phyloP scores from a whole-genome alignment of 2,113 vertebrate species.

The Machaerirhynchus nigripectus region DNA sequence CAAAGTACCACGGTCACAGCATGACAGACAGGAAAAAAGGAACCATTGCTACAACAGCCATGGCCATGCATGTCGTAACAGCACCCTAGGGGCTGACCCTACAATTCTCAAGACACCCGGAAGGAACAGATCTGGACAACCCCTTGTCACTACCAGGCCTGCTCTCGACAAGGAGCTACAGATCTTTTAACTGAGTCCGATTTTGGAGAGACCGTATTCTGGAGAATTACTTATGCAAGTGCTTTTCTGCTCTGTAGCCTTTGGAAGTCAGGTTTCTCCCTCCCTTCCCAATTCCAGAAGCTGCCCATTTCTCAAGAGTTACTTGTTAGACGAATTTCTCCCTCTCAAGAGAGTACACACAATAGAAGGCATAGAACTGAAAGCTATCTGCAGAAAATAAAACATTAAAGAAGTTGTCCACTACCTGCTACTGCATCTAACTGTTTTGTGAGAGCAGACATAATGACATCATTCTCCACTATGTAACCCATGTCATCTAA shows the following conservation, averaged over 20 bases:
- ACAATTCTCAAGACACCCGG: neutral
- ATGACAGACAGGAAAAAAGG: neutral
- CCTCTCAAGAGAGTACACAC: neutral
- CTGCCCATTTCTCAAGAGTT: neutral
- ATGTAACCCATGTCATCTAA: conserved; percentile 94
- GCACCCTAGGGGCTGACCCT: neutral
- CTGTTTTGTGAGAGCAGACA: conserved; percentile 88
- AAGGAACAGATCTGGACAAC: neutral
- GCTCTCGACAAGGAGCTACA: neutral
- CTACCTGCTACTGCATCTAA: conserved; percentile 87
- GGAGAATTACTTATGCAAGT: neutral
- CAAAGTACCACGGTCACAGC: neutral
- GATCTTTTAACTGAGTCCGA: neutral
- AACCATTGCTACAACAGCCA: neutral
- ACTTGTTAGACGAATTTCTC: neutral
- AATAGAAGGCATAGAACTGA: neutral
- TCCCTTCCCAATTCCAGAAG: neutral
- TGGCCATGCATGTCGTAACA: neutral
- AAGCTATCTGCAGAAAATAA: neutral
- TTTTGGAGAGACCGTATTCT: neutral
- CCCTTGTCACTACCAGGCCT: neutral
- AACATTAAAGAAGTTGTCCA: conserved; percentile 3
- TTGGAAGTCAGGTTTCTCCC: neutral
- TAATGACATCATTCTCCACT: conserved; percentile 92
- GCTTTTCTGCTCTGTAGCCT: neutral